phyloP scores from a whole-genome alignment of 2,113 vertebrate genomes.

The Pelmatolapia mariae region DNA sequence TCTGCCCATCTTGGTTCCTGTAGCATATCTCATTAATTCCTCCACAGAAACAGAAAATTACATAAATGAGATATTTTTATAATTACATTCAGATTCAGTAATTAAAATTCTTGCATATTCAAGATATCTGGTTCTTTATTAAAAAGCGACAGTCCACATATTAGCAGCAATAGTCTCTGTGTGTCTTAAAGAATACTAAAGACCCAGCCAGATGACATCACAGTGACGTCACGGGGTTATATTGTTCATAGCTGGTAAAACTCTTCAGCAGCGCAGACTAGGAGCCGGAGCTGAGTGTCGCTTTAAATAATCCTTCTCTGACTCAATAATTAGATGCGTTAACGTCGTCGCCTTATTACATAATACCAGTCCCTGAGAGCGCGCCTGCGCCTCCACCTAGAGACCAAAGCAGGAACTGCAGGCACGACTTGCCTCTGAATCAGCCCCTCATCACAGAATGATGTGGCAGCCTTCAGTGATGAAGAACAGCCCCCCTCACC shows the following conservation, averaged over 20 bases:
- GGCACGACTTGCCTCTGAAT: not conserved
- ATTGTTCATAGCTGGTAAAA: not conserved
- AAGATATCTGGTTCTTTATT: not conserved
- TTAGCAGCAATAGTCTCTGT: not conserved
- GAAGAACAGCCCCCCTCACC: slow-evolving; percentile 7
- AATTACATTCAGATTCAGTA: not conserved
- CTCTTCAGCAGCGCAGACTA: not conserved
- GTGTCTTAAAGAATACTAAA: not conserved
- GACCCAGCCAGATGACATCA: not conserved
- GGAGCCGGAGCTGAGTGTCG: not conserved
- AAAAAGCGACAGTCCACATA: not conserved
- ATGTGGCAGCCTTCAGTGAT: slow-evolving; percentile 32
- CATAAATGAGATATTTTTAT: not conserved
- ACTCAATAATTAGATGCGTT: not conserved
- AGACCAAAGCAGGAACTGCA: not conserved
- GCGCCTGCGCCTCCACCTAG: slow-evolving; percentile 7
- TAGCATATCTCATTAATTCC: not conserved
- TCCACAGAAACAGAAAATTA: not conserved
- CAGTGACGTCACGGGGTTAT: not conserved
- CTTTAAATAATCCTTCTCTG: not conserved
- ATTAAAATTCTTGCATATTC: not conserved
- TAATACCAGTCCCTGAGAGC: not conserved
- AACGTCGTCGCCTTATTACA: not conserved
- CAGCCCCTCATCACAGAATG: not conserved
- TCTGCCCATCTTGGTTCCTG: not conserved